Evolutionary conservation across 2,797 vertebrate genomes (phyloP).

Genomic region (Diceros bicornis): DNA sequence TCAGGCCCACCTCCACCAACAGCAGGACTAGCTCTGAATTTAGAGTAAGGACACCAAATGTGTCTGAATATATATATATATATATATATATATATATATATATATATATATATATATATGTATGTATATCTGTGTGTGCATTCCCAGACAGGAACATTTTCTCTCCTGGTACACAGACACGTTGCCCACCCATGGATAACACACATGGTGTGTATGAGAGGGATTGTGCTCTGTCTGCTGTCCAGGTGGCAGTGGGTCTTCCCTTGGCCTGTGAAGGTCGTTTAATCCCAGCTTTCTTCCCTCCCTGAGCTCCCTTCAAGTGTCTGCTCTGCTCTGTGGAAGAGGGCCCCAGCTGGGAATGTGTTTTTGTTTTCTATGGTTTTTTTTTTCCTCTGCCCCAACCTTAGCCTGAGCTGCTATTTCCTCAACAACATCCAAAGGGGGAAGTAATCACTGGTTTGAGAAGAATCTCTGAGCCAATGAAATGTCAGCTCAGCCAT

Average conservation of each 20-base stretch:
- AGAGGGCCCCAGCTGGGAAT: background rate
- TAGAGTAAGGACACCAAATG: constrained; percentile 51
- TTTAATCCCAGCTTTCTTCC: background rate
- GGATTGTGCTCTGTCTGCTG: background rate
- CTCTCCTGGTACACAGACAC: background rate
- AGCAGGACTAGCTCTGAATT: constrained; percentile 60
- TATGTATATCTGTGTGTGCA: background rate
- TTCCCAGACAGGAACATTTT: constrained; percentile 42
- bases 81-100: background rate
- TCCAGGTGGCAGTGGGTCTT: background rate
- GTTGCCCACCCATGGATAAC: background rate
- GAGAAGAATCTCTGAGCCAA: constrained; percentile 79
- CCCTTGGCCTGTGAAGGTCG: background rate
- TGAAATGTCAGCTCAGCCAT: constrained; percentile 75
- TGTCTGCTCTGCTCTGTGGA: background rate
- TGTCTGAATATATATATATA: background rate
- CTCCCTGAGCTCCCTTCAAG: constrained; percentile 22
- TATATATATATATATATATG: background rate
- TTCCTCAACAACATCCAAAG: constrained; percentile 78
- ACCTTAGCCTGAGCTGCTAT: constrained; percentile 71
- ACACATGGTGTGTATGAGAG: background rate
- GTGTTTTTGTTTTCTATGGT: constrained; percentile 56
- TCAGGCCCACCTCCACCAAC: constrained; percentile 51
- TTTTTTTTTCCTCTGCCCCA: constrained; percentile 71
- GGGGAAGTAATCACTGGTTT: constrained; percentile 77